Evolutionary conservation across 2,888 invertebrate species (phyloP).

Genomic region (Pseudoips prasinana): DNA sequence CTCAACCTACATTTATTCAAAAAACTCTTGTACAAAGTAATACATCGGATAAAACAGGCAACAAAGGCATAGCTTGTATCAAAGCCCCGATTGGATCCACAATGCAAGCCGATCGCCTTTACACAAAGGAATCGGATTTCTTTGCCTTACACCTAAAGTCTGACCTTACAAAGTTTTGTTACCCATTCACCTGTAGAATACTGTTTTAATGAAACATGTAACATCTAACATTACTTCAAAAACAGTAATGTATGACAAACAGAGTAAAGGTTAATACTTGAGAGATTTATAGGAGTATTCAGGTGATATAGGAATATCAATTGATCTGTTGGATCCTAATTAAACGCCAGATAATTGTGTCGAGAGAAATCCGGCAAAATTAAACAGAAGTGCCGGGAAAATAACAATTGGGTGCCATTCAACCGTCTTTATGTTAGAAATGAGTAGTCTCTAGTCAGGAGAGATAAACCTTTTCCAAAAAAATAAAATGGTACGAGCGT

Average conservation of each 20-base stretch:
- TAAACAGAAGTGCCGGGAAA: constrained; percentile 11
- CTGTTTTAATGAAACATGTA: not conserved
- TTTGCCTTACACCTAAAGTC: constrained; percentile 6
- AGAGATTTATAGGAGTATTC: constrained; percentile 1
- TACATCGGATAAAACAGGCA: constrained; percentile 4
- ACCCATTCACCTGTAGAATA: constrained; percentile 1
- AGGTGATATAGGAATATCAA: constrained; percentile 19
- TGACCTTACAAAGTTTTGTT: not conserved
- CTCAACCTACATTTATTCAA: not conserved
- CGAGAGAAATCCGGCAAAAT: constrained; percentile 19
- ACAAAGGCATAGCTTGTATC: constrained; percentile 13
- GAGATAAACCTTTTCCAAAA: constrained; percentile 1
- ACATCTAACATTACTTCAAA: too few species aligned
- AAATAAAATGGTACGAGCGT: constrained; percentile 5
- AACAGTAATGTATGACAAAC: constrained; percentile 2
- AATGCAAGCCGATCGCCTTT: constrained; percentile 16
- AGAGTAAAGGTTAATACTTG: too few species aligned
- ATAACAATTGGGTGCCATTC: constrained; percentile 16
- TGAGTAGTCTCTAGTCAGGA: too few species aligned
- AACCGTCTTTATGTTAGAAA: constrained; percentile 7
- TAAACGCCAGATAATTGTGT: constrained; percentile 28
- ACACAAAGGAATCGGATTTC: constrained; percentile 29
- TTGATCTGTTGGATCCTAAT: constrained; percentile 26
- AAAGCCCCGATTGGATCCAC: constrained; percentile 2
- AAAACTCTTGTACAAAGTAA: not conserved